These are phyloP conservation scores for Campoletis raptor DNA, from an alignment of 2,888 invertebrate genomes.

Conservation along the genomic window DNA sequence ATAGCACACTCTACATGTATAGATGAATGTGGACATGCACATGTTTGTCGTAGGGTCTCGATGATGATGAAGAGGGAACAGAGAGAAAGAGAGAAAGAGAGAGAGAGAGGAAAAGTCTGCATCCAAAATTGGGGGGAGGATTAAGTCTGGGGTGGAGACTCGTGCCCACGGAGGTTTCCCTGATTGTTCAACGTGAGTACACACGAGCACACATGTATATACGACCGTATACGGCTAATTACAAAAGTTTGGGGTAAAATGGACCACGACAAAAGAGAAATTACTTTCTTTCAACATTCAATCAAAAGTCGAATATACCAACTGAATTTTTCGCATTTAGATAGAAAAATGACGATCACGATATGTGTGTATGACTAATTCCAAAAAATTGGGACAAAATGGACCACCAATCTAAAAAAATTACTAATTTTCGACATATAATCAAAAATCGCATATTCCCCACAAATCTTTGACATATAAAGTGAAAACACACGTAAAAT, in stretches of 20 bases:
- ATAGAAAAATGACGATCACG: neutral
- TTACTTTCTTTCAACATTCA: neutral
- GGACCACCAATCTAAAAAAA: neutral
- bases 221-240: slow-evolving; percentile 59
- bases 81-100: slow-evolving; percentile 3
- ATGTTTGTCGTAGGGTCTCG: slow-evolving; percentile 32
- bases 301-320: neutral
- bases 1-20: slow-evolving; percentile 34
- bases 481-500: neutral
- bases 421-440: neutral
- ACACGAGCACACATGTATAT: slow-evolving; percentile 70
- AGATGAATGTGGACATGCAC: slow-evolving; percentile 19
- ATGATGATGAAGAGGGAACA: slow-evolving; percentile 34
- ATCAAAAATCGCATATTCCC: neutral
- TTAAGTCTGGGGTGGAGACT: slow-evolving; percentile 65
- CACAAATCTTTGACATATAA: neutral
- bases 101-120: slow-evolving; percentile 46
- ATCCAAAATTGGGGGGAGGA: slow-evolving; percentile 59
- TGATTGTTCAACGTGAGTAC: slow-evolving; percentile 32
- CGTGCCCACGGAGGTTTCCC: slow-evolving; percentile 62
- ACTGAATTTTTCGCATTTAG: neutral
- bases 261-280: slow-evolving; percentile 11
- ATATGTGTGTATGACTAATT: too few relatives aligned
- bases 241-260: slow-evolving; percentile 20
- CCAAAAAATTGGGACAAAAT: slow-evolving; percentile 8